Base-by-base conservation (phyloP, 2,888 invertebrate genomes). In the Autographa gamma region DNA sequence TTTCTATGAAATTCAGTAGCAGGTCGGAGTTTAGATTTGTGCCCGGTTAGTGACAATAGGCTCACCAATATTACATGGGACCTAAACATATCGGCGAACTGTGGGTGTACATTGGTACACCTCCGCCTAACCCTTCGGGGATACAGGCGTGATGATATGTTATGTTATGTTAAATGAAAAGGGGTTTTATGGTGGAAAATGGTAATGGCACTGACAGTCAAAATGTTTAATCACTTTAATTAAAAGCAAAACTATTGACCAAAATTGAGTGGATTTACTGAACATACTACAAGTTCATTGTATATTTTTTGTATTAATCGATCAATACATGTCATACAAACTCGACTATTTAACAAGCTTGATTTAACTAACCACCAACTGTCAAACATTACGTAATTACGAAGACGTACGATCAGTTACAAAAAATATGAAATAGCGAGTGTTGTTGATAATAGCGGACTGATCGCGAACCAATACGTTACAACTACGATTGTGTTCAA, bases 401-500 rank as follows among this genome's bases (percentile, higher is more conserved):
- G 8, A 63, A 77, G 71, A 75, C 71, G 64, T 68, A 80, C 65
- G 56, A 70, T 32, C 56, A 31, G 41, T 77, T 74, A 32, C 82
- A 73, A 83, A 83, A 73, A 74, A 63, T 73, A 61, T 16, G 71
- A 73, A 82, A 83, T 82, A 83, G 63, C 80, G 60, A 65, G 80
- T 78, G 72, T 73, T 76, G 71, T 65, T 66, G 73, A 80, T 77
- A 79, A 79, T 79, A 79, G 71, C 56, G 25, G 56, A 14, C 34
- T 66, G 72, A 65, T 71, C 64, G 72, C 59, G 68, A 74, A 81
- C 69, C 68, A 71, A 79, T 78, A 81, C 78, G 79, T 76, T 83
- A 77, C 85, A 80, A 77, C 77, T 85, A 73, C 80, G 84, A 82
- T 85, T 84, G 85, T 89, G 86, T 85, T 87, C 86, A 77, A 82